Evolutionary conservation across 1,140 invertebrate genomes (phyloP), one percentile per base, ranked within the genome.

Genomic region (Lucilia cuprina): DNA sequence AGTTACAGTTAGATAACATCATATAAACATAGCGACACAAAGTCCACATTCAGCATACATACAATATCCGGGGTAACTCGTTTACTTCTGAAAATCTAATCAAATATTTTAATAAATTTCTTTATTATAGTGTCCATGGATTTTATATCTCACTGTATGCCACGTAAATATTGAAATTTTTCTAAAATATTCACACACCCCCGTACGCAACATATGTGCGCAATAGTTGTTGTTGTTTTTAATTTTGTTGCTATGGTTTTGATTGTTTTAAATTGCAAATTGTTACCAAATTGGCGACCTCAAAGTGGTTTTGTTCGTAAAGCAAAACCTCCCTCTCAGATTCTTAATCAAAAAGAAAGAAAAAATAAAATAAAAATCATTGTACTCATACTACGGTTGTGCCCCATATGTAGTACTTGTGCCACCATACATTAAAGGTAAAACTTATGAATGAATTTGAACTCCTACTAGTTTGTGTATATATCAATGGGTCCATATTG

Each of bases 231-330:
- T 78, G 35, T 47, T 49, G 41, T 49, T 49, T 17, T 19, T 21
- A 5, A 8, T 2, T 21, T 80, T 19, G 41, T 49, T 47, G 77
- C 47, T 80, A 17, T 77, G 2, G 7, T 77, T 50, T 21, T 49
- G 35, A 21, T 80, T 49, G 47, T 80, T 80, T 80, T 80, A 21
- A 80, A 80, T 80, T 49, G 77, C 77, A 80, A 80, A 80, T 49
- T 80, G 77, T 80, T 80, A 80, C 77, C 41, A 49, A 80, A 80
- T 80, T 49, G 77, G 49, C 77, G 77, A 80, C 77, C 77, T 80
- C 77, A 47, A 80, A 80, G 41, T 49, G 13, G 77, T 80, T 49
- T 41, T 77, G 50, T 41, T 49, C 41, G 47, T 80, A 50, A 80
- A 47, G 35, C 14, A 25, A 49, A 30, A 41, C 9, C 2, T 49